A percentile compares a stretch with the other conserved stretches of the same genome.
Conservation (phyloP, 2,797 vertebrate species). For the Sibirionetta formosa region DNA sequence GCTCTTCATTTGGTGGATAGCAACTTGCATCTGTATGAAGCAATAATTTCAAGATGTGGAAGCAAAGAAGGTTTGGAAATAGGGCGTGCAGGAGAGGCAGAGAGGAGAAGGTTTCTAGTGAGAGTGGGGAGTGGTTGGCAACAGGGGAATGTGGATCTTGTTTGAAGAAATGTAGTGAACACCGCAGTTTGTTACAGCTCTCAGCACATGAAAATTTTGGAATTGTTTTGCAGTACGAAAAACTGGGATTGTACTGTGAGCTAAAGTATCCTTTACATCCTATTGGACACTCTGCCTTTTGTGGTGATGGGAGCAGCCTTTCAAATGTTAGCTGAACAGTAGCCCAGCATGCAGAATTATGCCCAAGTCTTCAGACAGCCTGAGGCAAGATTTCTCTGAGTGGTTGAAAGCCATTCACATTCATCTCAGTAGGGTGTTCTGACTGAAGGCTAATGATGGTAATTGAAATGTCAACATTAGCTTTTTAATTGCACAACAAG, state of each 20-base stretch:
- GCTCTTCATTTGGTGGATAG: background rate
- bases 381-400: background rate
- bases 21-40: too few species aligned
- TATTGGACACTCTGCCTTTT: background rate
- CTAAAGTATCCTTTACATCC: background rate
- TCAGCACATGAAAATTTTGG: background rate
- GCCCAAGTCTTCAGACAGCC: background rate
- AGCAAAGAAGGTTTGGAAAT: background rate
- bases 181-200: background rate
- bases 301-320: background rate
- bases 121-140: background rate
- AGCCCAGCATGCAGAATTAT: background rate
- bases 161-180: background rate
- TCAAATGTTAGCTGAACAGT: background rate
- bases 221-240: background rate
- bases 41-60: background rate
- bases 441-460: constrained; percentile 12
- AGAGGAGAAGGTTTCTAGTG: background rate
- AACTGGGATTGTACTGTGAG: background rate
- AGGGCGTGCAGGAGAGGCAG: background rate
- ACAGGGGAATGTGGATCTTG: fast-evolving
- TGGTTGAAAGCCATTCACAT: background rate
- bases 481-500: constrained; percentile 43
- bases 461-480: constrained; percentile 24
- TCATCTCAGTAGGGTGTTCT: background rate